These are phyloP conservation scores for Drosophila saltans DNA, from an alignment of 1,140 invertebrate species.

Conservation along the genomic window DNA sequence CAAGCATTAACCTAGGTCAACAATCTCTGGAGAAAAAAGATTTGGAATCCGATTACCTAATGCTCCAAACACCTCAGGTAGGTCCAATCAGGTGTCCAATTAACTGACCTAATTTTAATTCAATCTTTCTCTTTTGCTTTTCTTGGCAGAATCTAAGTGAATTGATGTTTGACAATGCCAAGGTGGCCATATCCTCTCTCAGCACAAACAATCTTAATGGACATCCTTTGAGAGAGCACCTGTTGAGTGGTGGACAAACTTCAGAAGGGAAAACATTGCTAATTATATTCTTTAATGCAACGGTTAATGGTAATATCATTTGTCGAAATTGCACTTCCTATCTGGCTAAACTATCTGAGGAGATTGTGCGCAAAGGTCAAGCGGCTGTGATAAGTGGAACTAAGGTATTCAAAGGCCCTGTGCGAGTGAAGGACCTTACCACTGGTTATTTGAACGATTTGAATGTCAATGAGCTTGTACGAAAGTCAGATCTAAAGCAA, in stretches of 20 bases:
- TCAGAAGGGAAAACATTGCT: constrained; percentile 25
- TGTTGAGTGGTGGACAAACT: constrained; percentile 27
- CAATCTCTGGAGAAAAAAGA: constrained; percentile 46
- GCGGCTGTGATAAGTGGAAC: constrained; percentile 46
- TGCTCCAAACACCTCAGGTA: constrained; percentile 56
- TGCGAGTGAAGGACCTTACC: constrained; percentile 35
- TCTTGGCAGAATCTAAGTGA: constrained; percentile 35
- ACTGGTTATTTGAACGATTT: constrained; percentile 43
- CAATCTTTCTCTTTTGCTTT: constrained; percentile 1
- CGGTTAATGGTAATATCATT: constrained; percentile 49
- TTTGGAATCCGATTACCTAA: constrained; percentile 39
- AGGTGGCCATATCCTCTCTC: constrained; percentile 40
- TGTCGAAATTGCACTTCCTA: constrained; percentile 54
- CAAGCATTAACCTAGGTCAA: constrained; percentile 27
- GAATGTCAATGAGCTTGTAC: constrained; percentile 39
- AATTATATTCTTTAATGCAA: constrained; percentile 66
- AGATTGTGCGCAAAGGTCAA: constrained; percentile 64
- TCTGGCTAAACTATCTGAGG: constrained; percentile 37
- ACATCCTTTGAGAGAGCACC: constrained; percentile 54
- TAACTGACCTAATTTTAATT: neutral
- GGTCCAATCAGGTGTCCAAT: neutral
- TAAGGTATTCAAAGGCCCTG: constrained; percentile 57
- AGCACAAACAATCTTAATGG: constrained; percentile 44
- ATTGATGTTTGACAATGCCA: constrained; percentile 56
- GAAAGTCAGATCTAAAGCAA: constrained; percentile 23